A percentile compares a stretch with the other conserved stretches of the same genome.
Evolutionary conservation across 1,140 invertebrate species (phyloP).

Genomic region (Semibalanus balanoides): DNA sequence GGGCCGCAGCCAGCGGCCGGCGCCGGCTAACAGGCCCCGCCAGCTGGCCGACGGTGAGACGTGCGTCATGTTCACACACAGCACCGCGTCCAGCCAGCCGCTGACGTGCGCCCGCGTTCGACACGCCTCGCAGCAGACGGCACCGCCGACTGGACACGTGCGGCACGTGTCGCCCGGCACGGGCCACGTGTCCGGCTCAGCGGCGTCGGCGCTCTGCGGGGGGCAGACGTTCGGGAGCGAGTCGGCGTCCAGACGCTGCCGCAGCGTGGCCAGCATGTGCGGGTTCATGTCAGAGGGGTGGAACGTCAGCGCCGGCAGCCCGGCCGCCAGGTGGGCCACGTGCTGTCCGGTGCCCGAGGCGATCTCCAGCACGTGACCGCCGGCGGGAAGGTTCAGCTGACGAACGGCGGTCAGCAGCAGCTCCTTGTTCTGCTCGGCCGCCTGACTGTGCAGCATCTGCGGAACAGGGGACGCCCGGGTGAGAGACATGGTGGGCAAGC

Average conservation of each 20-base stretch:
- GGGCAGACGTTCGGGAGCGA: neutral
- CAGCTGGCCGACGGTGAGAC: neutral
- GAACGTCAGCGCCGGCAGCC: neutral
- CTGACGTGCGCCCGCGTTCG: neutral
- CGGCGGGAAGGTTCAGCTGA: neutral
- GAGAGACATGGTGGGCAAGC: neutral
- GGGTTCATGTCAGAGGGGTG: neutral
- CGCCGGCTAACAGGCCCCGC: neutral
- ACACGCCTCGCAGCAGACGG: neutral
- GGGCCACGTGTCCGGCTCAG: neutral
- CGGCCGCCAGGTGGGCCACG: neutral
- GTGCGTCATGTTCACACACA: neutral
- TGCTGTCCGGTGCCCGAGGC: constrained; percentile 3
- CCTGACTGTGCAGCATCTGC: neutral
- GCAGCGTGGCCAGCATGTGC: neutral
- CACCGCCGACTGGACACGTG: neutral
- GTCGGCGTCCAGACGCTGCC: neutral
- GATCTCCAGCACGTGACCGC: neutral
- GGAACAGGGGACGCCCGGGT: neutral
- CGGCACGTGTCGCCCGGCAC: neutral
- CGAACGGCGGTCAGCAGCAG: neutral
- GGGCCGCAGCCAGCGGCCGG: neutral
- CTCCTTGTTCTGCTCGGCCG: neutral
- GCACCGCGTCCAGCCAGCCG: constrained; percentile 4
- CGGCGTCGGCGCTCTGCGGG: neutral